Evolutionary conservation across 2,797 vertebrate genomes (phyloP).

Genomic region (Neopelma chrysocephalum): DNA sequence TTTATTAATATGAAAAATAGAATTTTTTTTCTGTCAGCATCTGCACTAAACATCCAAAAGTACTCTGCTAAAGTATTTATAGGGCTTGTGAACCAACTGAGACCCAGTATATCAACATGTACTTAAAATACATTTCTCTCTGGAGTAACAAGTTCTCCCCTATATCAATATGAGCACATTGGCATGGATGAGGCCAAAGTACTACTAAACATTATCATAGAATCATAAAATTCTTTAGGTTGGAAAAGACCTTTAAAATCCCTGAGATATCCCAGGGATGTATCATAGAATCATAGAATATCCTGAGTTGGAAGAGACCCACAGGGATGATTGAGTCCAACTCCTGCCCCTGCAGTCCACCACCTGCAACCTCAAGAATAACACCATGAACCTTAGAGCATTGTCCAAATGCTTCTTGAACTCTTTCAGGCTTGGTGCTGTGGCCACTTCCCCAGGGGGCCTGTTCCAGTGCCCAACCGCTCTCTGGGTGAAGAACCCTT

Average conservation of each 20-base stretch:
- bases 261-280: no score
- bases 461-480: background rate
- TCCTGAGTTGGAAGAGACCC: background rate
- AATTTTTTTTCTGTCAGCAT: background rate
- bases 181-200: background rate
- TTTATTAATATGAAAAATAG: background rate
- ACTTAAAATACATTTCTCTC: background rate
- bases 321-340: background rate
- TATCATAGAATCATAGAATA: background rate
- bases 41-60: background rate
- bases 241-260: background rate
- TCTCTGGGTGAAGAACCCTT: background rate
- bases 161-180: background rate
- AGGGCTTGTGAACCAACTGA: background rate
- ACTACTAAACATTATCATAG: fast-evolving
- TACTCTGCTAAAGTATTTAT: background rate
- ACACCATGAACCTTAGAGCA: background rate
- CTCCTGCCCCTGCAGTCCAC: background rate
- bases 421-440: background rate
- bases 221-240: background rate
- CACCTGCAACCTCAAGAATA: background rate
- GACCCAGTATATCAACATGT: background rate
- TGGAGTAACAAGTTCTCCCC: background rate
- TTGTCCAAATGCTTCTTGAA: background rate
- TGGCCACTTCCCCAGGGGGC: background rate